A percentile compares a stretch with the other conserved stretches of the same genome.
These are phyloP conservation scores for Meiosimyza decipiens DNA, from an alignment of 2,888 invertebrate species.

Conservation along the genomic window DNA sequence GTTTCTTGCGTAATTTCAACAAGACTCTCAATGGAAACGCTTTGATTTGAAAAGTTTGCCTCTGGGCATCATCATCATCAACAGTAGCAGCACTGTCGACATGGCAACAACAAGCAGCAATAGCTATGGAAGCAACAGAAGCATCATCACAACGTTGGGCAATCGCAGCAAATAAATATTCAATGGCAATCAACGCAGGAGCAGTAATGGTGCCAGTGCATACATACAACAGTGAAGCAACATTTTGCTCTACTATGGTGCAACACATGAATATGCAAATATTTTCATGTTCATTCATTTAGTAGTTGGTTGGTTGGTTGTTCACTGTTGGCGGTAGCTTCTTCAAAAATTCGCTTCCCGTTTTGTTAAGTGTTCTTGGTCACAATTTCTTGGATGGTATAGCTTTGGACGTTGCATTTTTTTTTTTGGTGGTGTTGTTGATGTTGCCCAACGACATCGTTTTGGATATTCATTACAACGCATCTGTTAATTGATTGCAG, in stretches of 20 bases:
- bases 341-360: no score
- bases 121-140: no score
- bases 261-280: constrained; percentile 29
- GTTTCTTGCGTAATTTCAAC: constrained; percentile 22
- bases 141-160: background rate
- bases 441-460: constrained; percentile 21
- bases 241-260: no score
- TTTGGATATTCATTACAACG: constrained; percentile 34
- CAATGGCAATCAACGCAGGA: constrained; percentile 29
- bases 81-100: background rate
- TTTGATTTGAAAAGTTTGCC: constrained; percentile 5
- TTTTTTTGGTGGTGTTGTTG: no score
- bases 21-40: background rate
- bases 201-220: no score
- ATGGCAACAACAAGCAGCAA: constrained; percentile 6
- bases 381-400: background rate
- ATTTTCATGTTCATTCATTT: constrained; percentile 21
- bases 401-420: no score
- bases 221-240: no score
- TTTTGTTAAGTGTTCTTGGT: constrained; percentile 1
- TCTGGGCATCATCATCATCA: background rate
- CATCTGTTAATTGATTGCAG: constrained; percentile 36
- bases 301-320: background rate
- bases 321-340: background rate
- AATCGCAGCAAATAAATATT: constrained; percentile 25